A percentile compares a stretch with the other conserved stretches of the same genome.
phyloP scores from a whole-genome alignment of 2,113 vertebrate genomes.

The Erpornis zantholeuca region DNA sequence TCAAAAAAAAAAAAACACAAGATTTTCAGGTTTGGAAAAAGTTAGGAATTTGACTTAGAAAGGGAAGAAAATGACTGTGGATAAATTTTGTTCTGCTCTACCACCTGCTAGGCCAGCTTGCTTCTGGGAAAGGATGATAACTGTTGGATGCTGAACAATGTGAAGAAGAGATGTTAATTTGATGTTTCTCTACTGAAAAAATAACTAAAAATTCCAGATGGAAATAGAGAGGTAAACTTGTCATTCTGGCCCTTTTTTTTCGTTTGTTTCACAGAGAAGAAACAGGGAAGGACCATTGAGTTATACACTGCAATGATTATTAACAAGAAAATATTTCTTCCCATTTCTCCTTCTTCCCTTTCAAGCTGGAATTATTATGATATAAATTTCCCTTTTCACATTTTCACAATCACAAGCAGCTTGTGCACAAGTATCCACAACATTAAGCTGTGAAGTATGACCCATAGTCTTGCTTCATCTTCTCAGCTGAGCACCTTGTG shows the following conservation, averaged over 20 bases:
- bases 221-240: not conserved
- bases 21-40: not conserved
- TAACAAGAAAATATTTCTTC: not conserved
- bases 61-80: not conserved
- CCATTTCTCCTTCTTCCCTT: not conserved
- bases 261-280: not conserved
- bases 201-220: not conserved
- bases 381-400: not conserved
- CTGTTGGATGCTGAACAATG: not conserved
- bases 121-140: not conserved
- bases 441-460: not conserved
- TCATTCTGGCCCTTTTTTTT: not conserved
- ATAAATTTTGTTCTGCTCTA: not conserved
- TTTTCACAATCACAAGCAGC: not conserved
- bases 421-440: not conserved
- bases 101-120: not conserved
- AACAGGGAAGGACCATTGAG: not conserved
- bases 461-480: accelerated
- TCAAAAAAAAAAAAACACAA: not conserved
- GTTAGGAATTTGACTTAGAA: not conserved
- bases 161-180: not conserved
- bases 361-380: not conserved
- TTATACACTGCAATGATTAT: not conserved
- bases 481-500: not conserved
- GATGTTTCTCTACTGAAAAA: not conserved